Conservation (phyloP, 1,140 invertebrate species). For the Wasmannia auropunctata region DNA sequence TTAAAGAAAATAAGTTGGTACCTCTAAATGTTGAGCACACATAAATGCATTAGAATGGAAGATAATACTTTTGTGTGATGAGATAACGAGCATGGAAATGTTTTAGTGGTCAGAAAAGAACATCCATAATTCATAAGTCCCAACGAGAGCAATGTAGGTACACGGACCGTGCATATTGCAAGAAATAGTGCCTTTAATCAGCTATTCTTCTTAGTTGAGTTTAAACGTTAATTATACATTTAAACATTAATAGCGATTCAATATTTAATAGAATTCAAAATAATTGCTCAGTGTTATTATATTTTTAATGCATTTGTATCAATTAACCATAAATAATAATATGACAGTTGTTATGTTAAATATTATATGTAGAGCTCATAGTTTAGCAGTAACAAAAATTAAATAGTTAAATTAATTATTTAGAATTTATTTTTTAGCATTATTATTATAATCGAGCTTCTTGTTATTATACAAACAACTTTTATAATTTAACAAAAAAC, state of each 20-base stretch:
- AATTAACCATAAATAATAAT: neutral
- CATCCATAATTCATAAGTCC: slow-evolving; percentile 27
- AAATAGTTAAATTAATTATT: neutral
- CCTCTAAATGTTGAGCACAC: neutral
- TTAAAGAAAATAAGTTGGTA: neutral
- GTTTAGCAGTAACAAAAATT: neutral
- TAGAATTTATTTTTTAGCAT: neutral
- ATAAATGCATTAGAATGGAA: neutral
- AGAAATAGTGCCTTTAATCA: neutral
- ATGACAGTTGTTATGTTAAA: too few species aligned
- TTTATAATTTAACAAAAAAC: too few species aligned
- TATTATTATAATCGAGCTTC: neutral
- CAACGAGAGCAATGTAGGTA: neutral
- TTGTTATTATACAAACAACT: neutral
- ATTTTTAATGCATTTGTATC: neutral
- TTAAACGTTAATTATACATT: neutral
- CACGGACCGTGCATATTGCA: neutral
- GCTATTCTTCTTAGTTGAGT: neutral
- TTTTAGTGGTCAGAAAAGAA: neutral
- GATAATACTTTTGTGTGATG: slow-evolving; percentile 1
- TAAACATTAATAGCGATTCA: neutral
- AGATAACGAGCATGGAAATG: neutral
- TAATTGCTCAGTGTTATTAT: neutral
- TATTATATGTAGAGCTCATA: too few species aligned
- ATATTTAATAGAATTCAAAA: slow-evolving; percentile 30